phyloP scores from a whole-genome alignment of 1,140 invertebrate genomes.

The Heliothis subflexa region DNA sequence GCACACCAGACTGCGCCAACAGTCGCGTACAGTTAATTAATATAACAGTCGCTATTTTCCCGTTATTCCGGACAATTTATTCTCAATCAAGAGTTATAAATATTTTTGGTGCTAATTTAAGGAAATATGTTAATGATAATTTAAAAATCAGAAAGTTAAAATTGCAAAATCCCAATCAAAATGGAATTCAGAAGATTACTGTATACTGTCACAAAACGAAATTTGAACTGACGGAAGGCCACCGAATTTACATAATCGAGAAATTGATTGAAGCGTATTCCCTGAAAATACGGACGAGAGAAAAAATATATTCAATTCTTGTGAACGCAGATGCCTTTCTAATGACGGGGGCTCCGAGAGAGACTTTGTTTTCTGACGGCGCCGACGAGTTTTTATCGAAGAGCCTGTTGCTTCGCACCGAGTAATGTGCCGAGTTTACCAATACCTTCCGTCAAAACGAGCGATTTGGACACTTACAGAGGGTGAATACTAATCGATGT shows the following conservation, averaged over 20 bases:
- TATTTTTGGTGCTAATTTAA: slow-evolving; percentile 11
- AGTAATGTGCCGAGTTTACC: slow-evolving; percentile 31
- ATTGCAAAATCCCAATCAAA: slow-evolving; percentile 67
- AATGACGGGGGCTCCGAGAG: slow-evolving; percentile 65
- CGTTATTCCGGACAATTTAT: neutral
- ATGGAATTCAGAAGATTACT: slow-evolving; percentile 66
- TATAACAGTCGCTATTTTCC: slow-evolving; percentile 7
- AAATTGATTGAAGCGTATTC: slow-evolving; percentile 82
- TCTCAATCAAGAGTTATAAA: neutral
- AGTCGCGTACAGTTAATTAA: slow-evolving; percentile 8
- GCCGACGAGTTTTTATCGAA: slow-evolving; percentile 50
- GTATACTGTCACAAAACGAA: slow-evolving; percentile 56
- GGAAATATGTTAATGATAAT: slow-evolving; percentile 27
- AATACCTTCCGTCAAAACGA: slow-evolving; percentile 22
- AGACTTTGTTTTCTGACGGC: slow-evolving; percentile 56
- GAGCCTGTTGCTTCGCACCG: slow-evolving; percentile 65
- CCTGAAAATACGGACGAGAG: slow-evolving; percentile 61
- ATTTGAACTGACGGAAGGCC: slow-evolving; percentile 57
- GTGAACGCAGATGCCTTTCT: slow-evolving; percentile 71
- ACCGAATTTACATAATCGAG: slow-evolving; percentile 81
- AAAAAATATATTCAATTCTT: slow-evolving; percentile 72
- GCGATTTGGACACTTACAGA: slow-evolving; percentile 31
- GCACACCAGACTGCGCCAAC: slow-evolving; percentile 16
- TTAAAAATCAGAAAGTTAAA: slow-evolving; percentile 60
- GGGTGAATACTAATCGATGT: slow-evolving; percentile 28